phyloP scores from a whole-genome alignment of 2,888 invertebrate species.

The Nomada goodeniana region DNA sequence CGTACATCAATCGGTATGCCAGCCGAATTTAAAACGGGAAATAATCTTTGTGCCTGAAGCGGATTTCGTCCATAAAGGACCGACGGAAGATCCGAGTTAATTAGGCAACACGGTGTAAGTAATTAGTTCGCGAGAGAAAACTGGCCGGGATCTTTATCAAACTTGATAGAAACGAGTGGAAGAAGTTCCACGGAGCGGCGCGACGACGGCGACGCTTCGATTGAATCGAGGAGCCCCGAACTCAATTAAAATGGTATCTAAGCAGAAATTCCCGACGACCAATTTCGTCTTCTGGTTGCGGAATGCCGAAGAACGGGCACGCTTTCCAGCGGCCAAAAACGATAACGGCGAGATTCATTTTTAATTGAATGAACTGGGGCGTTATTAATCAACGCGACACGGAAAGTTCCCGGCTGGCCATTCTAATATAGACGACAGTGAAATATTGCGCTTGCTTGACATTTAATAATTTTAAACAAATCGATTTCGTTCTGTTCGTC shows the following conservation, averaged over 20 bases:
- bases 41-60: slow-evolving; percentile 11
- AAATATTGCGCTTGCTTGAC: slow-evolving; percentile 24
- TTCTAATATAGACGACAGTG: slow-evolving; percentile 20
- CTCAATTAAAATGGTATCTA: slow-evolving; percentile 33
- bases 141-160: slow-evolving; percentile 45
- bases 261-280: slow-evolving; percentile 36
- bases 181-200: slow-evolving; percentile 24
- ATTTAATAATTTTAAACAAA: slow-evolving; percentile 49
- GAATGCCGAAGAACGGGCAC: slow-evolving; percentile 1
- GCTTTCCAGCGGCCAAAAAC: background rate
- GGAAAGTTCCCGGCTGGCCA: slow-evolving; percentile 1
- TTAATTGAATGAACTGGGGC: slow-evolving; percentile 40
- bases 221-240: slow-evolving; percentile 16
- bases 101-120: slow-evolving; percentile 49
- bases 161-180: slow-evolving; percentile 30
- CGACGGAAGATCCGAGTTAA: slow-evolving; percentile 48
- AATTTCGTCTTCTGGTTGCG: slow-evolving; percentile 3
- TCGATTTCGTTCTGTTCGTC: background rate
- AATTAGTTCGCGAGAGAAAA: slow-evolving; percentile 54
- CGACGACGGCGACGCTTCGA: slow-evolving; percentile 9
- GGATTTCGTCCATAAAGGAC: slow-evolving; percentile 23
- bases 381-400: slow-evolving; percentile 43
- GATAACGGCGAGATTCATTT: slow-evolving; percentile 39
- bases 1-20: no score
- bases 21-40: background rate